Evolutionary conservation across 2,113 vertebrate genomes (phyloP), one percentile per base, ranked within the genome.

Genomic region (Gallinago media): DNA sequence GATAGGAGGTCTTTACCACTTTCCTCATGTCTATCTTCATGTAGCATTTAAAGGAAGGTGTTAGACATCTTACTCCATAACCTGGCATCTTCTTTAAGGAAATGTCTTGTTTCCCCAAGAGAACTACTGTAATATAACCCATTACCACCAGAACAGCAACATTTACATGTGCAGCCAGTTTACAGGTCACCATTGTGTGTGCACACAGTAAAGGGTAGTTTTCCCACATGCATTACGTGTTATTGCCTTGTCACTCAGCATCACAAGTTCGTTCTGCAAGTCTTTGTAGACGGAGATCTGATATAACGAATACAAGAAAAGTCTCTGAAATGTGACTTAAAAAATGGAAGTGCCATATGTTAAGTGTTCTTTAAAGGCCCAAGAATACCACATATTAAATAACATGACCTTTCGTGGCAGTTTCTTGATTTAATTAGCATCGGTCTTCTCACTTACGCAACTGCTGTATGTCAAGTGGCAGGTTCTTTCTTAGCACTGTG

Each of bases 341-440:
- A 65, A 77, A 55, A 2, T 5, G 13, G 15, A 93, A 83, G 55
- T 90, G 42, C 40, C 18, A 5, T 82, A 59, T 85, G 27, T 85
- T 80, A 87, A 93, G 82, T 80, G 67, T 96, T 95, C 70, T 92
- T 85, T 72, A 71, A 85, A 92, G 81, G 82, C 55, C 56, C 46
- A 47, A 23, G 87, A 92, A 74, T 47, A 55, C 44, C 3, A 3
- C 70, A 10, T 85, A 79, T 91, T 89, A 89, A 93, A 63, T 90
- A 79, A 66, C 25, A 27, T 70, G 78, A 92, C 74, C 94, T 96
- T 96, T 88, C 12, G 10, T 77, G 65, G 42, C 75, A 88, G 3
- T 85, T 78, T 94, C 74, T 95, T 93, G 74, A 92, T 83, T 74
- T 88, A 82, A 90, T 96, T 93, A 85, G 26, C 75, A 66, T 76